Base-by-base conservation (phyloP, 2,888 invertebrate genomes). In the Pecten maximus region DNA sequence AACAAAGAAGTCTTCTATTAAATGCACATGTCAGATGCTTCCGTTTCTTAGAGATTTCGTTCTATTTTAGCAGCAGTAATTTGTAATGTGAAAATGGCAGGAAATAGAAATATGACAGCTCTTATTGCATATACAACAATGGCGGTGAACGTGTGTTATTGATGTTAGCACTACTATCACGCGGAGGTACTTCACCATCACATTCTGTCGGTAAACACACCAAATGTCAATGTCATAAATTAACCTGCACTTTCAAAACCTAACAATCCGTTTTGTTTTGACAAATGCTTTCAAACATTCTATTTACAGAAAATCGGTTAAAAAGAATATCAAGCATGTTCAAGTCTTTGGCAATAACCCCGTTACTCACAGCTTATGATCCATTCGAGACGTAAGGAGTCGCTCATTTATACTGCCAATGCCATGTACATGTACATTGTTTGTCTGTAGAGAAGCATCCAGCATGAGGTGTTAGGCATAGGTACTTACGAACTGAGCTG, bases 271-370 rank as follows among this genome's bases (percentile, higher is more conserved):
- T 74, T 74, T 74, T 74, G 60, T 74, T 28, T 74, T 74, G 60
- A 28, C 60, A 74, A 74, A 74, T 74, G 60, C 60, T 28, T 74
- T 74, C n/a, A 74, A 74, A 74, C 60, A 74, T 28, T 28, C 60
- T 74, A 28, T 28, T 28, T 3, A 74, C 6, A 74, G 6, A n/a
- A 16, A 16, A 28, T 74, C n/a, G 28, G 28, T 44, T 12, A 44
- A 44, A 44, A 44, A 44, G 44, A 44, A 44, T 6, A 74, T 3
- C 6, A 12, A 16, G 3, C 60, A n/a, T 74, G 12, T 8, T 16
- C 8, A 60, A 60, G 28, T 10, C 8, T 50, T 50, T 50, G 16
- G 2, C 8, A 50, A 23, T 4, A 23, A 4, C 23, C 23, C 60
- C 23, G 23, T 23, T 54, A 12, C 23, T 54, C 50, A 12, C 50